Base-by-base conservation (phyloP, 2,888 invertebrate genomes). In the Alentia gelatinosa region DNA sequence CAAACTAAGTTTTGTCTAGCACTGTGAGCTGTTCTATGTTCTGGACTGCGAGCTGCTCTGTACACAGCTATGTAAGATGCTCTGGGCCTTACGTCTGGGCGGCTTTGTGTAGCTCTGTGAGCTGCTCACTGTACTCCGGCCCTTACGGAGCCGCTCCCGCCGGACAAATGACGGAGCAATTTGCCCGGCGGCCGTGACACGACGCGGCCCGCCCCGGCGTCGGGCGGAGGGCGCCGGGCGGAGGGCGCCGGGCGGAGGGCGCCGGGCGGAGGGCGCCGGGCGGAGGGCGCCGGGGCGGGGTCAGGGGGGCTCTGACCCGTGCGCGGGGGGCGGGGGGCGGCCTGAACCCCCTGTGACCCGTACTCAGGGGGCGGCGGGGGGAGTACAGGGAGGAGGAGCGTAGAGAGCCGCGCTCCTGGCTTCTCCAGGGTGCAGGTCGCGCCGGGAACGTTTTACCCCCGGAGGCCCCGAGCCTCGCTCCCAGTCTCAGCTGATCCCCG, bases 401-500 rank as follows among this genome's bases (percentile, higher is more conserved):
- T n/a, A n/a, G n/a, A 7, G 9, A 19, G 47, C 47, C 47, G 47
- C 47, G 47, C 19, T 47, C 47, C 47, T 47, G n/a, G n/a, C n/a
- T n/a, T n/a, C n/a, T n/a, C n/a, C n/a, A n/a, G n/a, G n/a, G n/a
- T n/a, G 56, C 56, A 12, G 56, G 56, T 19, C 26, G 3, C 3
- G 30, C 30, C 30, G 68, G 68, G 68, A 68, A 30, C 26, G 68
- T 68, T 33, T 68, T 30, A 68, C 30, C 68, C 68, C 30, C 19
- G 12, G 68, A 68, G 68, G 68, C 68, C 26, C 12, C 30, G 47
- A 7, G 47, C n/a, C n/a, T n/a, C n/a, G n/a, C n/a, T n/a, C n/a
- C n/a, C n/a, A n/a, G n/a, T 9, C 68, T 30, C 83, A 35, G 37
- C 83, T 83, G 83, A 83, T 83, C 83, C 83, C 83, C 83, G 0